Conservation (phyloP, 2,888 invertebrate genomes). For the Smittia sp. region DNA sequence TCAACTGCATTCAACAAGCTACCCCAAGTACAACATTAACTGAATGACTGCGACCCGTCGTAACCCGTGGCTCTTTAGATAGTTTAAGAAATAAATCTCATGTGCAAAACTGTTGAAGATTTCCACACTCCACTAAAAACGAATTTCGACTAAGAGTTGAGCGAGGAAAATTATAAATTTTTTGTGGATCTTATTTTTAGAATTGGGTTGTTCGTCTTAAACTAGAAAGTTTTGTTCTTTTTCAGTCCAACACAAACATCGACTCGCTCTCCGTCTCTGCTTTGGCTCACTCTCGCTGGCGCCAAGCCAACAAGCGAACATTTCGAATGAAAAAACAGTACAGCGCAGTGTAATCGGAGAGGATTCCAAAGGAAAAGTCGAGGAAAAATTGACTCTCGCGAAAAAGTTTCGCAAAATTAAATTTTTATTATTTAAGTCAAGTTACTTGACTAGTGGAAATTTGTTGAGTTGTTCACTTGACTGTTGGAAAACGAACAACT, state of each 20-base stretch:
- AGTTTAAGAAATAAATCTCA: too few species aligned
- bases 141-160: slow-evolving; percentile 31
- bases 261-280: slow-evolving; percentile 20
- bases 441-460: slow-evolving; percentile 5
- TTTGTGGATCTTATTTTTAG: slow-evolving; percentile 33
- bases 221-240: neutral
- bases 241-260: neutral
- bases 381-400: too few species aligned
- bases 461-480: too few species aligned
- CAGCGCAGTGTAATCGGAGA: too few species aligned
- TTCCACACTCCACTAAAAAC: slow-evolving; percentile 38
- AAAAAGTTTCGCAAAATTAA: too few species aligned
- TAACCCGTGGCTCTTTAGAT: too few species aligned
- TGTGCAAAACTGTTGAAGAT: slow-evolving; percentile 12
- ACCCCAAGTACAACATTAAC: too few species aligned
- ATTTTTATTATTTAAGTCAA: neutral
- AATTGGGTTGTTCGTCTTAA: slow-evolving; percentile 14
- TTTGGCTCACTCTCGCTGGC: slow-evolving; percentile 27
- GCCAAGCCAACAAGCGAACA: neutral
- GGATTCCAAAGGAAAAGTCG: too few species aligned
- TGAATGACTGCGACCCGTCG: too few species aligned
- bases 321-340: too few species aligned
- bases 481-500: too few species aligned
- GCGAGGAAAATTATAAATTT: slow-evolving; percentile 19
- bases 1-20: too few species aligned